Base-by-base conservation (phyloP, 2,113 vertebrate genomes). In the Caloenas nicobarica region DNA sequence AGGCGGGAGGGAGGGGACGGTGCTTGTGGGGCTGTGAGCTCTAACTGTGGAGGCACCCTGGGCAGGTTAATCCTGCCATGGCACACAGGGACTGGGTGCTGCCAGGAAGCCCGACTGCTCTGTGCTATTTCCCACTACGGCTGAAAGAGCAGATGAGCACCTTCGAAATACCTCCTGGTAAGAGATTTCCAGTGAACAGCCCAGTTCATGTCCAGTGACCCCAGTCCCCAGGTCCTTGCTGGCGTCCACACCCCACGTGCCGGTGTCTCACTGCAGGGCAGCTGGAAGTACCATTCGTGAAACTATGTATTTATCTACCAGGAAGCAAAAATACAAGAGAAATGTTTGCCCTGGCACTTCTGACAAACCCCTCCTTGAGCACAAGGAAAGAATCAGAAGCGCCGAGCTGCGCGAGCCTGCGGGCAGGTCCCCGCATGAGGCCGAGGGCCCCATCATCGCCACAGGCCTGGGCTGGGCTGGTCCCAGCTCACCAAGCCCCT, bases 281-380 rank as follows among this genome's bases (percentile, higher is more conserved):
- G 17, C 70, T 40, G 36, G 70, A 65, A 56, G 38, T 10, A 31
- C 36, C 88, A 51, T 40, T 26, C 65, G 13, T 2, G 8, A 34
- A 54, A 25, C n/a, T 7, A 11, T 28, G 22, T 0, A 0, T n/a
- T 46, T 56, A 33, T 25, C n/a, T 57, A 33, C 8, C 14, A 38
- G 56, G 84, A 74, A 76, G 33, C 36, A 68, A 9, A 33, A 57
- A 18, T 4, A 16, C 13, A 54, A 42, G n/a, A 23, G 73, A 9
- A 70, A 48, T 18, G 29, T 70, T 70, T 69, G 8, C 25, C 29
- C 11, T 2, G 5, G 29, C 48, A 40, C 34, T 33, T 44, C 54
- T 23, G 26, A 40, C 34, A 61, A 40, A 22, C 31, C n/a, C 18
- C 9, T 6, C 2, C 5, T 8, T 21, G 31, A 82, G 42, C 29